Conservation (phyloP, 2,797 vertebrate genomes). For the Amblyraja radiata region DNA sequence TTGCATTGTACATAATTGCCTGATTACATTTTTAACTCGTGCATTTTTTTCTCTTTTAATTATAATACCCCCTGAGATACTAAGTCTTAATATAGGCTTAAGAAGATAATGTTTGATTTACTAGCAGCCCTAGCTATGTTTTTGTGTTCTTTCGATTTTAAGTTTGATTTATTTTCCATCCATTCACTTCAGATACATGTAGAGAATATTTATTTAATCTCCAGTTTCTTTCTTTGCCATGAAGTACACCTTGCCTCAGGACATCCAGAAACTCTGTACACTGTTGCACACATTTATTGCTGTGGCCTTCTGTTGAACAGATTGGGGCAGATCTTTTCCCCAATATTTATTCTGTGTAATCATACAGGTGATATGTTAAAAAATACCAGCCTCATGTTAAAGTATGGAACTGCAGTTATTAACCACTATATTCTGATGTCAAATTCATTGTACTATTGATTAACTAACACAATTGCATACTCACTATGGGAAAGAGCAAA, state of each 20-base stretch:
- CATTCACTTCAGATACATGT: background rate
- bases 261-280: background rate
- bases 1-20: background rate
- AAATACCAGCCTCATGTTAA: background rate
- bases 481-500: too few species aligned
- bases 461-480: background rate
- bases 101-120: conserved; percentile 31
- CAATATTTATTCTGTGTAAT: too few species aligned
- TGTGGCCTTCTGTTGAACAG: background rate
- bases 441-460: background rate
- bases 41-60: background rate
- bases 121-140: background rate
- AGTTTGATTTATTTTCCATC: background rate
- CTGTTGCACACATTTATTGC: background rate
- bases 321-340: background rate
- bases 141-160: background rate
- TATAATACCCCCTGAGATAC: background rate
- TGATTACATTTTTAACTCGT: background rate
- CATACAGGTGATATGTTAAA: background rate
- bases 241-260: too few species aligned
- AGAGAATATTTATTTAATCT: background rate
- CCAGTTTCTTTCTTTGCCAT: background rate
- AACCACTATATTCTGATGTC: background rate
- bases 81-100: background rate
- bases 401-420: background rate